Evolutionary conservation across 2,113 vertebrate species (phyloP), one percentile per base, ranked within the genome.

Genomic region (Morone saxatilis): DNA sequence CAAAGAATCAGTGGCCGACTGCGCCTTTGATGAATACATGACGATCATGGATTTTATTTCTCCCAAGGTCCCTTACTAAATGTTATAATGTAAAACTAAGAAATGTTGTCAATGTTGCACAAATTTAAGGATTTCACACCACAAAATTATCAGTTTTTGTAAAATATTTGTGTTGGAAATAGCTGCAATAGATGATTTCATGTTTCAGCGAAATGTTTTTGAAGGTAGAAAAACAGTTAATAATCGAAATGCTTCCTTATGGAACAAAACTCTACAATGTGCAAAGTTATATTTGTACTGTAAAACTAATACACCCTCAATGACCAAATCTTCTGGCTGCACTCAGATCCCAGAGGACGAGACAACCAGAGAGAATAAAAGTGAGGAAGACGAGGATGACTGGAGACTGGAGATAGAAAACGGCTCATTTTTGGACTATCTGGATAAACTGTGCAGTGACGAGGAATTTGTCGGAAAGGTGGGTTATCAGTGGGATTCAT

Each of bases 381-480:
- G 48, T 4, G 53, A 68, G 22, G 47, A 7, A 12, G 19, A 69
- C 31, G 36, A 61, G 31, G 57, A 60, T 36, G 57, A 19, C 10
- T 6, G 1, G 75, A 78, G 14, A 1, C 12, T 67, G 7, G 54
- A 63, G 0, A 57, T 7, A 7, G 54, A 79, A 6, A 86, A 89
- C 12, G 6, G 20, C 0, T 48, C 48, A 4, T 86, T 96, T 13
- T 41, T 89, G 25, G 85, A 90, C 22, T 95, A 94, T 25, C 65
- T 95, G 1, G 84, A 96, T 0, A 70, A 94, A 40, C 77, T 96
- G 38, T 95, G 94, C 81, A 82, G 79, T 1, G 77, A 96, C 16
- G 68, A 91, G 11, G 66, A 89, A 54, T 95, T 95, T 60, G 70
- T 95, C 48, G 88, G 56, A 56, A 87, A 94, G 84, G 96, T 96